Evolutionary conservation across 2,797 vertebrate genomes (phyloP), one percentile per base, ranked within the genome.

Genomic region (Neoniphon sammara): DNA sequence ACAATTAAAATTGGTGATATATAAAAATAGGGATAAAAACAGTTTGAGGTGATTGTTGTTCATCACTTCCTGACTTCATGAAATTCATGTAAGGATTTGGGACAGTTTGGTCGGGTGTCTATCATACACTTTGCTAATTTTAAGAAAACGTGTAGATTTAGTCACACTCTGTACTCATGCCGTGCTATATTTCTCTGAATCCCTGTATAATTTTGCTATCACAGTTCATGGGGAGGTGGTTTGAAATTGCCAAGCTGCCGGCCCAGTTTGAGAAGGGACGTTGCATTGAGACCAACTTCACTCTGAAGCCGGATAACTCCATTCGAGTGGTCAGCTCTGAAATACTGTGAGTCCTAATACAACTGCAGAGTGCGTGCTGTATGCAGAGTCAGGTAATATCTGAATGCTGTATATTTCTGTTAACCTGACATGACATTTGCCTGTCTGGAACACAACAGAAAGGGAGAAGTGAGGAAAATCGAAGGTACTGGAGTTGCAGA

Each of bases 221-320:
- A 12, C 82, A 98, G 97, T 98, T 97, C 83, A 89, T 96, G 89
- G 97, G 97, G 60, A 95, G 93, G 79, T 98, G 97, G 97, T 97
- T 96, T 1, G 96, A 98, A 93, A 96, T 98, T 61, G 94, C 96
- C 86, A 96, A 94, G 89, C 95, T 97, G 80, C 95, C 96, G 0
- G 93, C 94, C 4, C 93, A 90, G 88, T 97, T 97, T 53, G 96
- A 97, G 91, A 95, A 94, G 74, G 96, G 96, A 82, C 93, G 86
- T 8, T 98, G 97, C 90, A 91, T 96, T 52, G 95, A 97, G 90
- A 95, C 95, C 70, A 96, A 96, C 86, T 98, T 97, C 84, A 94
- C 94, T 0, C 47, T 95, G 85, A 95, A 75, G 71, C 87, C 92
- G 18, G 95, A 96, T 0, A 95, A 91, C 68, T 96, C 95, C 44